These are phyloP conservation scores for Sebastes dallii DNA, from an alignment of 2,797 vertebrate genomes.

Conservation along the genomic window DNA sequence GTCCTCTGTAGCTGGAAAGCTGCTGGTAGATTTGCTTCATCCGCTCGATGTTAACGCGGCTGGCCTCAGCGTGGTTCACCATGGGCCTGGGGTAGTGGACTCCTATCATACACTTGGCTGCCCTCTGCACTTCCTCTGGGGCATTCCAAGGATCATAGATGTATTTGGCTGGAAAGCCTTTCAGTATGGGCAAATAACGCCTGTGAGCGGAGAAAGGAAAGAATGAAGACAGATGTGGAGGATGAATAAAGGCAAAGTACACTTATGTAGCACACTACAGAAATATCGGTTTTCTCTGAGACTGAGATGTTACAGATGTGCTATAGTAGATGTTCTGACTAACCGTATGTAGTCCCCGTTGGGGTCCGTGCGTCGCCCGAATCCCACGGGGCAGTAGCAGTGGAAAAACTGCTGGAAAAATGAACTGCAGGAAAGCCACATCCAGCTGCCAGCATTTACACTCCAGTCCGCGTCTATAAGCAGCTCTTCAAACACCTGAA, in stretches of 20 bases:
- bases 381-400: conserved; percentile 95
- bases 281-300: not conserved
- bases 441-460: conserved; percentile 97
- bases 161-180: conserved; percentile 92
- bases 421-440: conserved; percentile 97
- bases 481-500: conserved; percentile 94
- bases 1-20: conserved; percentile 92
- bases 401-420: conserved; percentile 98
- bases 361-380: conserved; percentile 92
- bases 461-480: conserved; percentile 97
- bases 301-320: not conserved
- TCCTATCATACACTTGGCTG: conserved; percentile 92
- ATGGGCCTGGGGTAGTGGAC: conserved; percentile 94
- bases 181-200: conserved; percentile 91
- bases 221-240: not conserved
- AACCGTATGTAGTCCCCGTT: conserved; percentile 96
- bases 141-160: conserved; percentile 98
- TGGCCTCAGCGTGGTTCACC: conserved; percentile 94
- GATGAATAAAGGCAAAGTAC: not conserved
- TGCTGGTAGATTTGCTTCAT: conserved; percentile 99
- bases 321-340: conserved; percentile 12
- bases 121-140: conserved; percentile 92
- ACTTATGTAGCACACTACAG: not conserved
- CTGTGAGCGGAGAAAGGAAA: conserved; percentile 67
- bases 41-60: conserved; percentile 92